These are phyloP conservation scores for rat (Rattus norvegicus) DNA, from an alignment of 2,113 vertebrate species.

Conservation along the genomic window DNA sequence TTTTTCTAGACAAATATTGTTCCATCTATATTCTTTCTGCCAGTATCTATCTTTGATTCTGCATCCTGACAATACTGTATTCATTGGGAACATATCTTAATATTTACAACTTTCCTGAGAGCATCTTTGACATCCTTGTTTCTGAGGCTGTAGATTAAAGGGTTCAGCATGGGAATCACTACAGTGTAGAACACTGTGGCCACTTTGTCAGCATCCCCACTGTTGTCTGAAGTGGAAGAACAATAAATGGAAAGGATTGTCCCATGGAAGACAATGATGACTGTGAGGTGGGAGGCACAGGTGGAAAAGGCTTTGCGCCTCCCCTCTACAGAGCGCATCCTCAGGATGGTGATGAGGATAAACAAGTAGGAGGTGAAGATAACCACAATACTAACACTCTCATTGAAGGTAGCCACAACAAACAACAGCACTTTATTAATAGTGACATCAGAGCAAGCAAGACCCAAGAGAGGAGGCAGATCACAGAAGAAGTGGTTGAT, in stretches of 20 bases:
- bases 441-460: slow-evolving; percentile 54
- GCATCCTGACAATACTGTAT: background rate
- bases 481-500: slow-evolving; percentile 73
- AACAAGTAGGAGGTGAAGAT: slow-evolving; percentile 60
- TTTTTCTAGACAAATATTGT: background rate
- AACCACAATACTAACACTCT: background rate
- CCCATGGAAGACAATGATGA: slow-evolving; percentile 69
- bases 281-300: slow-evolving; percentile 76
- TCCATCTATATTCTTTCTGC: too few relatives aligned
- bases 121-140: slow-evolving; percentile 79
- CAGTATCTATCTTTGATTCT: background rate
- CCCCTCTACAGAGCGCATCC: slow-evolving; percentile 50
- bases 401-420: slow-evolving; percentile 17
- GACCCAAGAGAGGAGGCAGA: slow-evolving; percentile 39
- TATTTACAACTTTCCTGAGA: background rate
- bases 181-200: slow-evolving; percentile 63
- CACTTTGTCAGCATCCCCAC: background rate
- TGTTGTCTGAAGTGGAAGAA: background rate
- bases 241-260: slow-evolving; percentile 71
- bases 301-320: slow-evolving; percentile 75
- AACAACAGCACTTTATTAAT: background rate
- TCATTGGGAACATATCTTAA: background rate
- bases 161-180: slow-evolving; percentile 79
- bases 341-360: slow-evolving; percentile 70
- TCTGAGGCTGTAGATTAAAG: slow-evolving; percentile 79